Base-by-base conservation (phyloP, 2,113 vertebrate genomes). In the Nipponia nippon region DNA sequence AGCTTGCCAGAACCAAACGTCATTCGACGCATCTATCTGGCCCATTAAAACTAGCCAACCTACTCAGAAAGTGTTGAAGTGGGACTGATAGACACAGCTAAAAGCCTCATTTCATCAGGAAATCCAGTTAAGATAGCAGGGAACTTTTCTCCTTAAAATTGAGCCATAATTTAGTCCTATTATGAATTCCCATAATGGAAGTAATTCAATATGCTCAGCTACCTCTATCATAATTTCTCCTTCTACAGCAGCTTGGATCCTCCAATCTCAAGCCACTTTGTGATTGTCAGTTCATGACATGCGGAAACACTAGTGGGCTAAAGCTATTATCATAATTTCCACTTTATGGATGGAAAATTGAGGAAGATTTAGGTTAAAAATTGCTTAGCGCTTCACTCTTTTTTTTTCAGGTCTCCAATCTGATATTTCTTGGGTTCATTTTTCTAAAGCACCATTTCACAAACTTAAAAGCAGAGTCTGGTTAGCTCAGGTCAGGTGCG, bases 71-170 rank as follows among this genome's bases (percentile, higher is more conserved):
- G 27, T 69, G 58, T 59, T 92, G 72, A 93, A 93, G 78, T 93
- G 78, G 66, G 53, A 40, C 70, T 89, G 70, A 84, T 7, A 79
- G 69, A 52, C 50, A 62, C 32, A 88, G 87, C 61, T 96, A 85
- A 91, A 95, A 94, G 90, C 87, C 69, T 87, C 42, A 32, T 93
- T 94, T 95, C 78, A 83, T 83, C 46, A 85, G 82, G 73, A 95
- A 83, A 91, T 50, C 47, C 46, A 92, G 69, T 87, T 93, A 89
- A 85, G 87, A 75, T 90, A 94, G 81, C 67, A 78, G 83, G 83
- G 71, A 96, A 96, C 53, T 75, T 66, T 62, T 22, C 36, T 93
- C 34, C 70, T 90, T 70, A 50, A 80, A 94, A 90, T 73, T 61
- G 67, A 92, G 22, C 62, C 53, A 50, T 87, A 94, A 96, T 94